phyloP scores from a whole-genome alignment of 2,888 invertebrate genomes.

The Homarus gammarus region DNA sequence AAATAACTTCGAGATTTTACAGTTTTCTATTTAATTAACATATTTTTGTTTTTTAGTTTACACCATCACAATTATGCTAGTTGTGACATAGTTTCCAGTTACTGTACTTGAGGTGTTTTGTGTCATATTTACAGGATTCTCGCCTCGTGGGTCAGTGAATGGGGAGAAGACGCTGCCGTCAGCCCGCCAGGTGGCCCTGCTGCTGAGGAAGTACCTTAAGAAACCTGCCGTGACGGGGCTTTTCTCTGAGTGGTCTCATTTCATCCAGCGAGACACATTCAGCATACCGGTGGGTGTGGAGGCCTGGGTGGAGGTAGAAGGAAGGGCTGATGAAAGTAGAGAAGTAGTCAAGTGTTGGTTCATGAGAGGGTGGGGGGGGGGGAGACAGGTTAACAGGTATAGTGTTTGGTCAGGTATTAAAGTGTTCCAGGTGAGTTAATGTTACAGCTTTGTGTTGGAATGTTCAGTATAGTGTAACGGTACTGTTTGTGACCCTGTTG shows the following conservation, averaged over 20 bases:
- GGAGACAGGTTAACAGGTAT: too few species aligned
- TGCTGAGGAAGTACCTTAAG: slow-evolving; percentile 60
- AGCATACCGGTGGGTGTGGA: slow-evolving; percentile 75
- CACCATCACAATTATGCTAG: too few species aligned
- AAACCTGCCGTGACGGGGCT: slow-evolving; percentile 48
- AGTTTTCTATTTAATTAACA: too few species aligned
- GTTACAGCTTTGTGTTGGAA: background rate
- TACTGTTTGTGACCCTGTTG: background rate
- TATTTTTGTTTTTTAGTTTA: too few species aligned
- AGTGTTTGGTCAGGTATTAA: background rate
- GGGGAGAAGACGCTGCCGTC: slow-evolving; percentile 59
- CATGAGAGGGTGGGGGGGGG: too few species aligned
- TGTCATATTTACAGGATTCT: too few species aligned
- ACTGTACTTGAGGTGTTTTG: too few species aligned
- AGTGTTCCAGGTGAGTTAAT: background rate
- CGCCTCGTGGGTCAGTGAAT: slow-evolving; percentile 41
- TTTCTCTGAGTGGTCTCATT: slow-evolving; percentile 70
- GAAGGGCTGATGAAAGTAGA: too few species aligned
- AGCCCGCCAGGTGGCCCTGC: slow-evolving; percentile 59
- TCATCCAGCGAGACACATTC: slow-evolving; percentile 67
- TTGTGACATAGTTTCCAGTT: too few species aligned
- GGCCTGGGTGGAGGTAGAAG: too few species aligned
- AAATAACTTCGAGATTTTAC: too few species aligned
- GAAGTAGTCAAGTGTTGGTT: too few species aligned
- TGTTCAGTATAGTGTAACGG: background rate